phyloP scores from a whole-genome alignment of 2,888 invertebrate genomes.

The Cantharis rustica region DNA sequence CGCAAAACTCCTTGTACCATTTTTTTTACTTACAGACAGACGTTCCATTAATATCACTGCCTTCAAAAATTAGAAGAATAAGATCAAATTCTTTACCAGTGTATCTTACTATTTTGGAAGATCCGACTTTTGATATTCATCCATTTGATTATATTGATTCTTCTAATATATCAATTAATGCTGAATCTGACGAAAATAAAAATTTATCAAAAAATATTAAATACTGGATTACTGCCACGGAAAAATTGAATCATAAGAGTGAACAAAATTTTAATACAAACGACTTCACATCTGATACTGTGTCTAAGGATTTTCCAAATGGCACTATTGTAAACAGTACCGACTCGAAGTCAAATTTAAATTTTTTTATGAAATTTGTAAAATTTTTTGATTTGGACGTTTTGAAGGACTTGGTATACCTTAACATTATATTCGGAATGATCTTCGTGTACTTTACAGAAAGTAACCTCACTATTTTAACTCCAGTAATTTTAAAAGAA shows the following conservation, averaged over 20 bases:
- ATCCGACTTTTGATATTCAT: neutral
- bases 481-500: constrained; percentile 74
- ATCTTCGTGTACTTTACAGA: constrained; percentile 74
- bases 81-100: neutral
- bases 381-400: constrained; percentile 74
- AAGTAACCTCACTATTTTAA: constrained; percentile 73
- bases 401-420: constrained; percentile 69
- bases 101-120: neutral
- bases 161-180: neutral
- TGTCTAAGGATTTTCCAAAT: neutral
- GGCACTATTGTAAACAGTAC: neutral
- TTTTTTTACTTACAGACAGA: neutral
- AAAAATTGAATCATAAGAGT: neutral
- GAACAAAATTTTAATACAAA: neutral
- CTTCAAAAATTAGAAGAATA: neutral
- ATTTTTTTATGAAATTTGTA: constrained; percentile 57
- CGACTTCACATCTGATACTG: neutral
- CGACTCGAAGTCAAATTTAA: neutral
- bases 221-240: neutral
- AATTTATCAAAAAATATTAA: neutral
- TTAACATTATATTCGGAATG: constrained; percentile 72
- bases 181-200: neutral
- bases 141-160: neutral
- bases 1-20: rapidly evolving
- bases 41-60: neutral